Evolutionary conservation across 2,888 invertebrate species (phyloP).

Genomic region (Plebejus melissa): DNA sequence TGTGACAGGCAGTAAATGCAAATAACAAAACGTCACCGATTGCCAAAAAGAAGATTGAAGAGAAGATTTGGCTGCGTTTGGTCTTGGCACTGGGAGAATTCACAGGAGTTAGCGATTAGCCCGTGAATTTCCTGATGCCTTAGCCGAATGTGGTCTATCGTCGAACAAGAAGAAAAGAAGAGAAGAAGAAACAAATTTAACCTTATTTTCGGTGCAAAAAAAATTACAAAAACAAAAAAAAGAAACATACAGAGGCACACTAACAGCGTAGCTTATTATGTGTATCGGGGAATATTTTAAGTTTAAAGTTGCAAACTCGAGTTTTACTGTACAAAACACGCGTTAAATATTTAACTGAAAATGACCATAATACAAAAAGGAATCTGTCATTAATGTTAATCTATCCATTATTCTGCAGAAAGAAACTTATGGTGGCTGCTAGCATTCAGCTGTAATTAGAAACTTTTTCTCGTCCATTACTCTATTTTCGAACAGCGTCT

Average conservation of each 20-base stretch:
- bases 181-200: constrained; percentile 11
- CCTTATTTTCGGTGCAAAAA: background rate
- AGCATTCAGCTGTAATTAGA: background rate
- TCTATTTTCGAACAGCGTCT: background rate
- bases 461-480: background rate
- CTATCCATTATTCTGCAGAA: background rate
- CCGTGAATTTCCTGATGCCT: constrained; percentile 80
- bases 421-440: background rate
- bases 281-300: background rate
- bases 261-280: too few relatives aligned
- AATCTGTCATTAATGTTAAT: too few relatives aligned
- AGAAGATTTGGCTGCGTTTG: constrained; percentile 45
- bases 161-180: constrained; percentile 39
- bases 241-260: background rate
- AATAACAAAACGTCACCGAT: background rate
- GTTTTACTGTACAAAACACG: too few relatives aligned
- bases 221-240: background rate
- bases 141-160: constrained; percentile 52
- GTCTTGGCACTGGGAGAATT: constrained; percentile 81
- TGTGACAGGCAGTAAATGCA: too few relatives aligned
- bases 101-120: constrained; percentile 73
- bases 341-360: too few relatives aligned
- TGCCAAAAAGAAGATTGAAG: constrained; percentile 35
- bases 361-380: too few relatives aligned
- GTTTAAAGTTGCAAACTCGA: background rate